A percentile compares a stretch with the other conserved stretches of the same genome.
phyloP scores from a whole-genome alignment of 2,113 vertebrate genomes.

The Colossoma macropomum region DNA sequence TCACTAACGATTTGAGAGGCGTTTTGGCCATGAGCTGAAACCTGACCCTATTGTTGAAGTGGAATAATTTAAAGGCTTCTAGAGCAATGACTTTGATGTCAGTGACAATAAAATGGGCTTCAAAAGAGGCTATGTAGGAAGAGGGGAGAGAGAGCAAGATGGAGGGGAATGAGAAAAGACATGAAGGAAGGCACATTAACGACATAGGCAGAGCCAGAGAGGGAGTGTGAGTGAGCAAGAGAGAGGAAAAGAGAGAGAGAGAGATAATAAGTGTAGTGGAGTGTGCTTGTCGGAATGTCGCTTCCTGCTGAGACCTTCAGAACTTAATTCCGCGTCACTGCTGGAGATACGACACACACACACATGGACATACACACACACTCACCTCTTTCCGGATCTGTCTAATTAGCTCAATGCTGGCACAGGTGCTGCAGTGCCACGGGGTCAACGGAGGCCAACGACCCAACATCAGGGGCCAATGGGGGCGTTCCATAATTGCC shows the following conservation, averaged over 20 bases:
- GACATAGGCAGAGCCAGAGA: constrained; percentile 2
- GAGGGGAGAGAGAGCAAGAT: constrained; percentile 12
- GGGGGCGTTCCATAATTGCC: neutral
- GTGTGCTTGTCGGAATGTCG: constrained; percentile 36
- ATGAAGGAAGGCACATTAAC: constrained; percentile 43
- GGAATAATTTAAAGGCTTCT: constrained; percentile 71
- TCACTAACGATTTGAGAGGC: constrained; percentile 63
- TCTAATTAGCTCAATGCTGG: constrained; percentile 76
- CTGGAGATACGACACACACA: constrained; percentile 56
- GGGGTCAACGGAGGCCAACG: constrained; percentile 63
- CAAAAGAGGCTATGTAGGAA: constrained; percentile 65
- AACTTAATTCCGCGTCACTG: constrained; percentile 56
- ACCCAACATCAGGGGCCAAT: neutral
- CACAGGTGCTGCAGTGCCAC: constrained; percentile 63
- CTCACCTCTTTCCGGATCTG: constrained; percentile 47
- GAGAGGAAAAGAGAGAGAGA: neutral
- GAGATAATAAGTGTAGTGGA: constrained; percentile 6
- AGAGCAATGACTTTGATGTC: constrained; percentile 69
- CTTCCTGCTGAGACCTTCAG: constrained; percentile 65
- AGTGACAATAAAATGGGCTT: constrained; percentile 70
- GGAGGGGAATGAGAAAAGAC: constrained; percentile 49
- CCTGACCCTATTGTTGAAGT: constrained; percentile 72
- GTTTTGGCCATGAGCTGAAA: constrained; percentile 64
- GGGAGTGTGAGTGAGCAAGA: neutral
- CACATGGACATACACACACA: constrained; percentile 39